phyloP scores from a whole-genome alignment of 2,888 invertebrate genomes.

The Andrena fulva region DNA sequence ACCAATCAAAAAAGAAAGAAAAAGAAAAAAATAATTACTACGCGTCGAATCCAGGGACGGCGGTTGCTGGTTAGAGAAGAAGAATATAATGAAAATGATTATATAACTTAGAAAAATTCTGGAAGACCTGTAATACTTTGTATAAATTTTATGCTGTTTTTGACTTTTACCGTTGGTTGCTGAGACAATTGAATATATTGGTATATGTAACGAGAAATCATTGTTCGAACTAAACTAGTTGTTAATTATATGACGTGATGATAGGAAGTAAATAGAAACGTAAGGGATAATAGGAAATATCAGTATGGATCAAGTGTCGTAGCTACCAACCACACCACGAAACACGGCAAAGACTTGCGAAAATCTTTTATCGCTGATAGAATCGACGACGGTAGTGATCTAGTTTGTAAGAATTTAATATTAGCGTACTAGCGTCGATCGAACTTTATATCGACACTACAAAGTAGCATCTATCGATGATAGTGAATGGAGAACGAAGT shows the following conservation, averaged over 20 bases:
- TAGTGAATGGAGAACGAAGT: slow-evolving; percentile 63
- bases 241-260: slow-evolving; percentile 68
- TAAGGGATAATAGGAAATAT: slow-evolving; percentile 51
- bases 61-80: slow-evolving; percentile 71
- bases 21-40: slow-evolving; percentile 49
- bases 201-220: slow-evolving; percentile 61
- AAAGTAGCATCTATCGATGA: slow-evolving; percentile 64
- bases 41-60: slow-evolving; percentile 68
- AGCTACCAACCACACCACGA: slow-evolving; percentile 63
- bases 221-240: slow-evolving; percentile 71
- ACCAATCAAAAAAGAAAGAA: slow-evolving; percentile 79
- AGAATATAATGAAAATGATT: slow-evolving; percentile 71
- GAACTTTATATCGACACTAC: slow-evolving; percentile 65
- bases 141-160: slow-evolving; percentile 71
- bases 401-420: slow-evolving; percentile 71
- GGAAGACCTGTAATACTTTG: slow-evolving; percentile 81
- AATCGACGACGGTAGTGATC: slow-evolving; percentile 70
- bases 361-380: slow-evolving; percentile 70
- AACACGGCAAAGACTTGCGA: slow-evolving; percentile 60
- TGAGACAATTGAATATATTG: slow-evolving; percentile 72
- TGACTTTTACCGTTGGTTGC: slow-evolving; percentile 66
- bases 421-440: slow-evolving; percentile 70
- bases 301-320: slow-evolving; percentile 70
- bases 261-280: slow-evolving; percentile 65
- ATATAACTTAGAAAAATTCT: slow-evolving; percentile 74